A percentile compares a stretch with the other conserved stretches of the same genome.
Conservation (phyloP, 2,888 invertebrate species). For the Augiades crinisus region DNA sequence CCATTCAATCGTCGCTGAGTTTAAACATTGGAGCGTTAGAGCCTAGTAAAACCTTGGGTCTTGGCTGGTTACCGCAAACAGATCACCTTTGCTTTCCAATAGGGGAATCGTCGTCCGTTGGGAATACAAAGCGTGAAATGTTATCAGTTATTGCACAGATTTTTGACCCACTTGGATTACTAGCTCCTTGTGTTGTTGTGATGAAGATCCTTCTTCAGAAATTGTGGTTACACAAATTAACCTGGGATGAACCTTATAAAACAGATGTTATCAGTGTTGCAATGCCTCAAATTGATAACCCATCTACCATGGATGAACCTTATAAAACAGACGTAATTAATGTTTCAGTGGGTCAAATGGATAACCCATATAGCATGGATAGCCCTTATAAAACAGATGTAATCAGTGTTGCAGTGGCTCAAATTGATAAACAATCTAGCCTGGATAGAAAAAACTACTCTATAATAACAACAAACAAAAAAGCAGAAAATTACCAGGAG, state of each 20-base stretch:
- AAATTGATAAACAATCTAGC: slow-evolving; percentile 39
- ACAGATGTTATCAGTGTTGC: slow-evolving; percentile 51
- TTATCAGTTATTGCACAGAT: slow-evolving; percentile 15
- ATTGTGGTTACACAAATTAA: slow-evolving; percentile 6
- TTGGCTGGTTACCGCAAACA: neutral
- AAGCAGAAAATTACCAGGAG: slow-evolving; percentile 30
- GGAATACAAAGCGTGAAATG: slow-evolving; percentile 6
- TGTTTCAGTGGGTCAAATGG: slow-evolving; percentile 49
- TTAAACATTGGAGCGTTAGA: slow-evolving; percentile 3
- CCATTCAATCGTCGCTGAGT: slow-evolving; percentile 9
- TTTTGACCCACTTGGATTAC: slow-evolving; percentile 17
- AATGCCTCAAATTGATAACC: slow-evolving; percentile 46
- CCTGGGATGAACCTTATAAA: slow-evolving; percentile 18
- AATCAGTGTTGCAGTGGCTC: slow-evolving; percentile 51
- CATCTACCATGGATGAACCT: slow-evolving; percentile 28
- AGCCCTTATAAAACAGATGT: no score
- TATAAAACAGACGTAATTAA: slow-evolving; percentile 52
- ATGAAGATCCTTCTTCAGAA: slow-evolving; percentile 4
- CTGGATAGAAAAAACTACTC: slow-evolving; percentile 29
- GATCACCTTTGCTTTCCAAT: neutral
- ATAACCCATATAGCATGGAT: slow-evolving; percentile 34
- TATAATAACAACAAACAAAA: slow-evolving; percentile 23
- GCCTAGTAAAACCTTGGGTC: neutral
- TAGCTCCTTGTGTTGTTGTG: slow-evolving; percentile 3
- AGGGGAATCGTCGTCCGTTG: neutral